These are phyloP conservation scores for Oscheius sp. DNA, from an alignment of 2,888 invertebrate species.

Conservation along the genomic window DNA sequence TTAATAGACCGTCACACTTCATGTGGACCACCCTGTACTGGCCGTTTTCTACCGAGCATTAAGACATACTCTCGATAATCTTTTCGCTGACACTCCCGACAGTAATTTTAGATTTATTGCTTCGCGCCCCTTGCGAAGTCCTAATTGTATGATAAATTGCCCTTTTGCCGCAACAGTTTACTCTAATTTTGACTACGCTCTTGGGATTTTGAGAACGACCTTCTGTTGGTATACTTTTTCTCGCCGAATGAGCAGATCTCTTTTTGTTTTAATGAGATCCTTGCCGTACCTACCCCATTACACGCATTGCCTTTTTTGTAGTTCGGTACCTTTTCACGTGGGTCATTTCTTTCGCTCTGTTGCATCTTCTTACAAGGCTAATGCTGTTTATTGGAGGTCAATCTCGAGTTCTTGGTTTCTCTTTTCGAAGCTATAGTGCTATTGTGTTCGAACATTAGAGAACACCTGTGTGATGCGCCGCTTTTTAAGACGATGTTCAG, in stretches of 20 bases:
- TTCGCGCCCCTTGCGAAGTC: constrained; percentile 1
- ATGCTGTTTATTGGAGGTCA: neutral
- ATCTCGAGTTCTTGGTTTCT: neutral
- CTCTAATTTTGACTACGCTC: constrained; percentile 17
- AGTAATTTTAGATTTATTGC: neutral
- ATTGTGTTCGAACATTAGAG: neutral
- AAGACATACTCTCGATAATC: neutral
- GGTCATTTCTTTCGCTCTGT: neutral
- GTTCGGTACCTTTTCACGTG: neutral
- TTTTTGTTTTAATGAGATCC: constrained; percentile 16
- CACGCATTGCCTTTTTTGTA: neutral
- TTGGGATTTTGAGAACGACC: constrained; percentile 14
- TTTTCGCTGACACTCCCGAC: neutral
- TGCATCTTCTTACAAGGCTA: neutral
- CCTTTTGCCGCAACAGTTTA: constrained; percentile 7
- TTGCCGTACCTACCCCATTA: constrained; percentile 17
- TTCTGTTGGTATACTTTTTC: constrained; percentile 1
- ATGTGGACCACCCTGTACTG: too few species aligned
- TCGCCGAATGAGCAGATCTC: neutral
- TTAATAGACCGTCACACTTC: too few species aligned
- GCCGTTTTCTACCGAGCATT: too few species aligned
- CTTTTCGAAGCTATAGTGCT: neutral
- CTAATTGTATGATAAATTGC: constrained; percentile 14
- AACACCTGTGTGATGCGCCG: neutral
- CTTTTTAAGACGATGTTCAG: neutral